Evolutionary conservation across 1,140 invertebrate species (phyloP), one percentile per base, ranked within the genome.

Genomic region (Ostrea denselamellosa): DNA sequence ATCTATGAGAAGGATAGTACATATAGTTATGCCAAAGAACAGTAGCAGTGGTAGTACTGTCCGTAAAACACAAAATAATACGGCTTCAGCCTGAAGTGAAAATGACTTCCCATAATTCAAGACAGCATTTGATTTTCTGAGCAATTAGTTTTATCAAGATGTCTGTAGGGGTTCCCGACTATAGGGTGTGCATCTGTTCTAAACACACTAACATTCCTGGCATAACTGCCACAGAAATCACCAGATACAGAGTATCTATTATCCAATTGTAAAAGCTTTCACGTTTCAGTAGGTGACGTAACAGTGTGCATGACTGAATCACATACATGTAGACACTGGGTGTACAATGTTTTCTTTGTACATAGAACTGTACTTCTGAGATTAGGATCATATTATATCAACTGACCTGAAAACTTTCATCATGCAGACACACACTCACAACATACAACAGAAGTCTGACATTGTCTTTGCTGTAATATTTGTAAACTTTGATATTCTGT

Each of bases 81-180:
- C 34, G 8, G 68, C 28, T 12, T 34, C 9, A 25, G 68, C 68
- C 68, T 77, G 68, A 9, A 77, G 68, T 77, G 68, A 77, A 77
- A 77, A 77, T 77, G 68, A 77, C 25, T 77, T 77, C 68, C 68
- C 68, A 77, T 77, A 77, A 77, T 77, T 77, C 68, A 77, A 77
- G 68, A 77, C 68, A 77, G 68, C 68, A 77, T 25, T 77, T 77
- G 68, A 77, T 77, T 77, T 77, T 77, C 68, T 77, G 68, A 77
- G 68, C 68, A 77, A 77, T 77, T 77, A 77, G 68, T 25, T 77
- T 77, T 77, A 77, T 77, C 68, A 77, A 77, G 68, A 77, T 77
- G 68, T 77, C 68, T 77, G 28, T 34, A 77, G 68, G 68, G 68
- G 68, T 77, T 77, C 68, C 68, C 28, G 3, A 28, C 68, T 34